A percentile compares a stretch with the other conserved stretches of the same genome.
phyloP scores from a whole-genome alignment of 2,113 vertebrate genomes.

The Chionomys nivalis region DNA sequence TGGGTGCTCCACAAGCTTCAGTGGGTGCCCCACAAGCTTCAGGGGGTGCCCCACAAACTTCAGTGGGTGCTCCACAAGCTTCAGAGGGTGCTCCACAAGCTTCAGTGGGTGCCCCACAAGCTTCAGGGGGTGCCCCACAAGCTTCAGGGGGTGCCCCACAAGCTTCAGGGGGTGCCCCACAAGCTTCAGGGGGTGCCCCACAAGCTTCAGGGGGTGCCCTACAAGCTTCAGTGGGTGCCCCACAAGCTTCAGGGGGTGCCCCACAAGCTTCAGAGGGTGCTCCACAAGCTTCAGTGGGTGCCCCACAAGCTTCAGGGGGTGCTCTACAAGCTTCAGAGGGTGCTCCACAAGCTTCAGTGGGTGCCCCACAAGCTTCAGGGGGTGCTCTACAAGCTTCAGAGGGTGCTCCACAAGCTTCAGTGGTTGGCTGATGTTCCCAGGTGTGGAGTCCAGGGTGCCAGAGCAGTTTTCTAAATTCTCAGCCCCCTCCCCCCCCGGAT shows the following conservation, averaged over 20 bases:
- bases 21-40: too few species aligned
- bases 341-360: background rate
- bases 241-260: too few species aligned
- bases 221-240: background rate
- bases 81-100: background rate
- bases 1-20: background rate
- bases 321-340: background rate
- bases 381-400: background rate
- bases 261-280: too few species aligned
- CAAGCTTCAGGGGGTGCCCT: too few species aligned
- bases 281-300: background rate
- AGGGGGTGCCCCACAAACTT: too few species aligned
- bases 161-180: background rate
- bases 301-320: too few species aligned
- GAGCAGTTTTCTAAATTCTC: background rate
- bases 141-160: background rate
- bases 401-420: background rate
- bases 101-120: too few species aligned
- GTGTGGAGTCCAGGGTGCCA: background rate
- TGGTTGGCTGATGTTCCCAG: background rate
- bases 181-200: too few species aligned
- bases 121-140: background rate
- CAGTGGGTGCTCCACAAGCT: background rate
- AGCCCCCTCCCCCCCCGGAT: background rate
- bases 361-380: too few species aligned